Evolutionary conservation across 2,113 vertebrate genomes (phyloP), one percentile per base, ranked within the genome.

Genomic region (Rafetus swinhoei): DNA sequence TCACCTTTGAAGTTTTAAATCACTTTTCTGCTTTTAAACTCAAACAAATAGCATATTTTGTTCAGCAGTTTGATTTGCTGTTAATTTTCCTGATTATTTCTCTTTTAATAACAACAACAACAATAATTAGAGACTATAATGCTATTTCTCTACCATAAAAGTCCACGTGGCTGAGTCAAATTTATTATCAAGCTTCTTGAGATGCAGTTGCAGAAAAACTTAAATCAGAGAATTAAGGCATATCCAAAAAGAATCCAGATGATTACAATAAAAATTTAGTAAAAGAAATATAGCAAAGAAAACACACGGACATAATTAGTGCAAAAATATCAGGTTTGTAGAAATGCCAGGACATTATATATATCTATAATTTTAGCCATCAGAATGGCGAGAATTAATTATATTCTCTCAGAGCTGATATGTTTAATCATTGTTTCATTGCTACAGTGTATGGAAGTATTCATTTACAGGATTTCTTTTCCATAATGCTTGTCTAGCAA

Each of bases 1-100:
- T 93, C 69, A 97, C 79, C 82, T 97, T 96, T 8, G 15, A 94
- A 96, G 82, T 94, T 98, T 96, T 95, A 97, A 97, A 95, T 95
- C 84, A 95, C 52, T 15, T 6, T 93, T 96, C 94, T 95, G 7
- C 85, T 96, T 95, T 96, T 92, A 97, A 96, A 93, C 88, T 72
- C 95, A 96, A 97, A 91, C 79, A 77, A 35, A 35, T 65, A 79
- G 82, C 12, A 93, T 94, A 14, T 93, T 90, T 93, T 91, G 93
- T 45, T 88, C 59, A 82, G 87, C 81, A 96, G 7, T 88, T 96
- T 87, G 69, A 86, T 93, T 60, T 85, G 15, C 27, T 57, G 16
- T n/a, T 50, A 62, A 52, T 54, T 24, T 55, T 27, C 60, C 53
- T 39, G 32, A 45, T 60, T 27, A 80, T 88, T 87, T 84, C 25